phyloP scores from a whole-genome alignment of 2,797 vertebrate species.

The Delichon dasypus region DNA sequence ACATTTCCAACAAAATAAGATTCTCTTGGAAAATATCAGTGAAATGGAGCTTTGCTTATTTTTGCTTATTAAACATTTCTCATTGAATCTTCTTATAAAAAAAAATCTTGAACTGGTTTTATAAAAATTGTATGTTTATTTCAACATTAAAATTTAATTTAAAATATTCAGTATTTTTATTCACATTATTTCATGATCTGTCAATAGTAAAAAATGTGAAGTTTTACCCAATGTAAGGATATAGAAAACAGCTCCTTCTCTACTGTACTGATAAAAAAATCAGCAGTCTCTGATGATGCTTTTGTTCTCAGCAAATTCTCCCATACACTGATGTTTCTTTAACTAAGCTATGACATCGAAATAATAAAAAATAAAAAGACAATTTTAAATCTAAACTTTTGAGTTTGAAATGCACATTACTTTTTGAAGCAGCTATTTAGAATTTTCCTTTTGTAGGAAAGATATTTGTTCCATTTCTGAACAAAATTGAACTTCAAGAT shows the following conservation, averaged over 20 bases:
- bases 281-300: background rate
- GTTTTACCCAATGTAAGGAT: background rate
- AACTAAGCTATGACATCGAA: background rate
- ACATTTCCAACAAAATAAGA: background rate
- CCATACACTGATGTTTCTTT: background rate
- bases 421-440: slow-evolving; percentile 33
- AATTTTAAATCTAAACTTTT: slow-evolving; percentile 40
- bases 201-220: background rate
- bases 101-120: background rate
- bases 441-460: slow-evolving; percentile 44
- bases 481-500: slow-evolving; percentile 60
- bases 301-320: slow-evolving; percentile 38
- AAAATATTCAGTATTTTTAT: background rate
- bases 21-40: background rate
- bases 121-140: slow-evolving; percentile 14
- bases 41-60: background rate
- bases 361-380: background rate
- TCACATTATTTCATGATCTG: background rate
- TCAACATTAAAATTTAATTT: slow-evolving; percentile 12
- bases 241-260: background rate
- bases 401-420: background rate
- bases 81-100: background rate
- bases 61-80: background rate
- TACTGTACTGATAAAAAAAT: slow-evolving; percentile 8
- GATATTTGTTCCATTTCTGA: slow-evolving; percentile 48